Evolutionary conservation across 2,888 invertebrate species (phyloP), one percentile per base, ranked within the genome.

Genomic region (Mesoligia furuncula): DNA sequence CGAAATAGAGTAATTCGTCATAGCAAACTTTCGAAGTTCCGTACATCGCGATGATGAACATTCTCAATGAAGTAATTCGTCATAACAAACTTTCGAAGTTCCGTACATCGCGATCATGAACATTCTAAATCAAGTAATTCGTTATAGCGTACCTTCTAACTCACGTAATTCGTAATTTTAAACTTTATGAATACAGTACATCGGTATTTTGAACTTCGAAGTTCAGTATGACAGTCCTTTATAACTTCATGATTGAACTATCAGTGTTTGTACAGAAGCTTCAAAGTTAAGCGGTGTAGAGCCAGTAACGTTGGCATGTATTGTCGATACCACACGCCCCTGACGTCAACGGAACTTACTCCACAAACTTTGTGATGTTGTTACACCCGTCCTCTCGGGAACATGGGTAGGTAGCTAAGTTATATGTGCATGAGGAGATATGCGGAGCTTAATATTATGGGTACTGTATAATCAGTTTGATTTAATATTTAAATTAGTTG

Each of bases 311-410:
- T 39, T 61, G 78, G n/a, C 70, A n/a, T 79, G 36, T 71, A 68
- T 71, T 73, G 79, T 71, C 66, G 73, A 86, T 79, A 79, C 71
- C 79, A 64, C 66, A 62, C 70, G 15, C 61, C 57, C 61, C 57
- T 48, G 48, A 73, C 70, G 64, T 61, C 70, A 54, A 54, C 31
- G 70, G 27, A 83, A 86, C n/a, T 86, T 83, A 67, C 17, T 61
- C 64, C 24, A 31, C 54, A 27, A 83, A 86, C 71, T 83, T 85
- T 78, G 84, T 73, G 61, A 75, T 68, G 8, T 48, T 45, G 70
- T 76, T 70, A 36, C 57, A 42, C 24, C 48, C 9, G 27, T 45
- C 62, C 64, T 57, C 54, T 67, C 39, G 36, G 7, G 17, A 70
- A 72, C 42, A 59, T n/a, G 15, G 61, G 39, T 24, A 64, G 51